phyloP scores from a whole-genome alignment of 2,888 invertebrate genomes.

The Hirudinaria manillensis region DNA sequence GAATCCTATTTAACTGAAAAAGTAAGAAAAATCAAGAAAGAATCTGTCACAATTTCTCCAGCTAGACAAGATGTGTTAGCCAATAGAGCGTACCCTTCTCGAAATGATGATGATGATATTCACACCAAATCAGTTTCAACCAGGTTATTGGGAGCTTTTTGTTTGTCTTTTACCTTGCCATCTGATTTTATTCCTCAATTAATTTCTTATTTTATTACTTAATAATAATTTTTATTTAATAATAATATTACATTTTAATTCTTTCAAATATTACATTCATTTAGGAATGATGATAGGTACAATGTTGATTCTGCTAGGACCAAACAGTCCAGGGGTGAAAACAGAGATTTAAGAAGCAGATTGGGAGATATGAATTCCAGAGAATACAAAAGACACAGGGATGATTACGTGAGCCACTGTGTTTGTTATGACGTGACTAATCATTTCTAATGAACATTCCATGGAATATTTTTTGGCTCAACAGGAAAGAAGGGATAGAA shows the following conservation, averaged over 20 bases:
- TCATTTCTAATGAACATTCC: not conserved
- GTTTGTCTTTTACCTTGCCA: too few relatives aligned
- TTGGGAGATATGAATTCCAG: conserved; percentile 3
- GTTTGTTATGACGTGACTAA: not conserved
- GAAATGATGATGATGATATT: not conserved
- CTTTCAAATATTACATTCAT: too few relatives aligned
- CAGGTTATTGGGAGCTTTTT: too few relatives aligned
- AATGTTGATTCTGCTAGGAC: not conserved
- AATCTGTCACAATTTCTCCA: not conserved
- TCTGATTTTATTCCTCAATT: too few relatives aligned
- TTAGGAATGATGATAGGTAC: not conserved
- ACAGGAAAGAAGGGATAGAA: conserved; percentile 18
- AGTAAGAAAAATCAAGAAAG: not conserved
- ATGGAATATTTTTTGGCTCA: too few relatives aligned
- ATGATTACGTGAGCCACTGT: not conserved
- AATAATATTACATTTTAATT: too few relatives aligned
- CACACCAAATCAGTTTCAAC: too few relatives aligned
- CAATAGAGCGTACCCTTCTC: not conserved
- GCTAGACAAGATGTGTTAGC: not conserved
- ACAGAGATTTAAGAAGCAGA: not conserved
- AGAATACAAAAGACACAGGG: conserved; percentile 1
- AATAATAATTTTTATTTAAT: too few relatives aligned
- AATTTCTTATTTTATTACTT: too few relatives aligned
- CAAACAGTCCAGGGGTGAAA: conserved; percentile 3
- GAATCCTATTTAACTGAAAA: conserved; percentile 17